Conservation (phyloP, 2,888 invertebrate genomes). For the Dendrolimus pini region DNA sequence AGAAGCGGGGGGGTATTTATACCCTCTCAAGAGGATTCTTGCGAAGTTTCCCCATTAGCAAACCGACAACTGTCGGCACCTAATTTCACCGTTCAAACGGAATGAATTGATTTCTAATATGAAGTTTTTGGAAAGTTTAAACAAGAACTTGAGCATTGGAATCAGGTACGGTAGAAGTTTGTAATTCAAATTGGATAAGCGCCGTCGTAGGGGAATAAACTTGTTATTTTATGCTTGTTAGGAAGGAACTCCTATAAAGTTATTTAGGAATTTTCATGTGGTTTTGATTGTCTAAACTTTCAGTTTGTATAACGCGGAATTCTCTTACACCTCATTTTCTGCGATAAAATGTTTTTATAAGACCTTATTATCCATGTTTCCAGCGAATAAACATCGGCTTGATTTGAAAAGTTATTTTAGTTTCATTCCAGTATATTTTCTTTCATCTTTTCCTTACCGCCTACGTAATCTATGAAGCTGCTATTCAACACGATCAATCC, state of each 20-base stretch:
- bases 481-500: too few species aligned
- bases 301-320: too few species aligned
- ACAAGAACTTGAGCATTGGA: not conserved
- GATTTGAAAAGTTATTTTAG: too few species aligned
- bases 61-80: not conserved
- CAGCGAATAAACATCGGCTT: too few species aligned
- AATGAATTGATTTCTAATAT: not conserved
- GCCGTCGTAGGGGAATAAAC: not conserved
- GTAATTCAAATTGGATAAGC: not conserved
- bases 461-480: too few species aligned
- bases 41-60: not conserved
- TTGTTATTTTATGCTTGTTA: not conserved
- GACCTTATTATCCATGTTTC: too few species aligned
- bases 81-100: not conserved
- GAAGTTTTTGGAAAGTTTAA: not conserved
- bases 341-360: too few species aligned
- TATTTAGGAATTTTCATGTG: not conserved
- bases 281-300: too few species aligned
- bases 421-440: too few species aligned
- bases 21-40: not conserved
- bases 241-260: not conserved
- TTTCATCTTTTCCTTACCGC: too few species aligned
- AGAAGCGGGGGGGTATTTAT: not conserved
- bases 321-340: too few species aligned
- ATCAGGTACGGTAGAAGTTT: not conserved